A percentile compares a stretch with the other conserved stretches of the same genome.
Evolutionary conservation across 2,113 vertebrate species (phyloP).

Genomic region (Nyctibius bracteatus): DNA sequence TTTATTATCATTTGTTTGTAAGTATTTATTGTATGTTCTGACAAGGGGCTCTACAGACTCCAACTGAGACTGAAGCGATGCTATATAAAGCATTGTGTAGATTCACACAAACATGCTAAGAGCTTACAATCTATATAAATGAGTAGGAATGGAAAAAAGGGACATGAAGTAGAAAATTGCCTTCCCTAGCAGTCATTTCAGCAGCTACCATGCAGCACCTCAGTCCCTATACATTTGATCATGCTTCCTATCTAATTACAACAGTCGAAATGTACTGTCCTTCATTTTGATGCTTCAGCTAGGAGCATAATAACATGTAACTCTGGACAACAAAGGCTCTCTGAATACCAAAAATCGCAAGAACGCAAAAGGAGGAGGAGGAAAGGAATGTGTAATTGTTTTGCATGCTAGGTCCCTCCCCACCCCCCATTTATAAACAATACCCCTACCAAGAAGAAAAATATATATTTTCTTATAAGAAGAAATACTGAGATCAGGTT

Average conservation of each 20-base stretch:
- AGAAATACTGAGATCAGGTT: neutral
- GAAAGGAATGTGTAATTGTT: neutral
- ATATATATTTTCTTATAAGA: neutral
- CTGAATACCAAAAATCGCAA: neutral
- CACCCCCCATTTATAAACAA: neutral
- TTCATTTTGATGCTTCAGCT: neutral
- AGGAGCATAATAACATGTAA: neutral
- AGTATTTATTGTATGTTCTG: slow-evolving; percentile 4
- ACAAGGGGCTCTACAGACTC: neutral
- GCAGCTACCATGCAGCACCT: neutral
- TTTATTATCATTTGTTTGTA: slow-evolving; percentile 39
- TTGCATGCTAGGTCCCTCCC: neutral
- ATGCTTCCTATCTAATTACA: slow-evolving; percentile 24
- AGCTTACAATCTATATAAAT: slow-evolving; percentile 25
- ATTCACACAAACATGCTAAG: slow-evolving; percentile 11
- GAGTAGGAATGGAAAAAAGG: neutral
- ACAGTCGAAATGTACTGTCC: slow-evolving; percentile 13
- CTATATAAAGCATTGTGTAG: neutral
- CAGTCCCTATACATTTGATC: neutral
- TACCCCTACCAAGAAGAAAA: neutral
- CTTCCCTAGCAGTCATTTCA: neutral
- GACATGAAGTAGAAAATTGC: slow-evolving; percentile 34
- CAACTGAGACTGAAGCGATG: neutral
- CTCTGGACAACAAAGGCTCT: neutral
- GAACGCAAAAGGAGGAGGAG: neutral